phyloP scores from a whole-genome alignment of 37 sponge, comb jelly and placozoan species.

The Halisarca cf. caerulea region DNA sequence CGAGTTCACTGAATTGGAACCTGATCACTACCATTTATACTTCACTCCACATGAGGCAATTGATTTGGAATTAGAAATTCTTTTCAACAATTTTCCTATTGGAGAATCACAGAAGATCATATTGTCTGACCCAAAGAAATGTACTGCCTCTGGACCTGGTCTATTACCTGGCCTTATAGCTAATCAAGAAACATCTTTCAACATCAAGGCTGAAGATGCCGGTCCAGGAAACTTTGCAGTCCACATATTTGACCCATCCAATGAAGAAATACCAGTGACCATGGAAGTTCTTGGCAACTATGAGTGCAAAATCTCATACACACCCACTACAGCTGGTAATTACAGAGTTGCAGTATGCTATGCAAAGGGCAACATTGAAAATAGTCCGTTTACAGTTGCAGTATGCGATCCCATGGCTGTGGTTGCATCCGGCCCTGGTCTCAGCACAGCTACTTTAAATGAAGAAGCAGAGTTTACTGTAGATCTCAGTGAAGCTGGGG shows the following conservation, averaged over 20 bases:
- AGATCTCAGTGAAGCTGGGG: conserved; percentile 82
- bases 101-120: conserved; percentile 20
- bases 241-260: conserved; percentile 32
- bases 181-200: conserved; percentile 49
- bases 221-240: conserved; percentile 73
- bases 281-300: conserved; percentile 39
- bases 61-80: not conserved
- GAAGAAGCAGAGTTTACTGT: conserved; percentile 66
- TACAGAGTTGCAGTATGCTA: conserved; percentile 68
- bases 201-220: conserved; percentile 61
- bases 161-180: conserved; percentile 59
- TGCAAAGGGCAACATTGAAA: conserved; percentile 61
- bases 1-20: conserved; percentile 29
- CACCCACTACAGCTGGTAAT: conserved; percentile 64
- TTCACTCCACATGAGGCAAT: conserved; percentile 47
- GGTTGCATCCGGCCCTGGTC: conserved; percentile 64
- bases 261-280: conserved; percentile 25
- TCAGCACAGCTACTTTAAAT: conserved; percentile 56
- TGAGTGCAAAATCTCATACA: conserved; percentile 75
- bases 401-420: conserved; percentile 74
- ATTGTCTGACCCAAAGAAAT: conserved; percentile 8
- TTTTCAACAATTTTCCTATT: not conserved
- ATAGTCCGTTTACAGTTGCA: conserved; percentile 71
- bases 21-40: conserved; percentile 54
- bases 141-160: conserved; percentile 49